phyloP scores from a whole-genome alignment of 2,888 invertebrate species.

The Actias luna region DNA sequence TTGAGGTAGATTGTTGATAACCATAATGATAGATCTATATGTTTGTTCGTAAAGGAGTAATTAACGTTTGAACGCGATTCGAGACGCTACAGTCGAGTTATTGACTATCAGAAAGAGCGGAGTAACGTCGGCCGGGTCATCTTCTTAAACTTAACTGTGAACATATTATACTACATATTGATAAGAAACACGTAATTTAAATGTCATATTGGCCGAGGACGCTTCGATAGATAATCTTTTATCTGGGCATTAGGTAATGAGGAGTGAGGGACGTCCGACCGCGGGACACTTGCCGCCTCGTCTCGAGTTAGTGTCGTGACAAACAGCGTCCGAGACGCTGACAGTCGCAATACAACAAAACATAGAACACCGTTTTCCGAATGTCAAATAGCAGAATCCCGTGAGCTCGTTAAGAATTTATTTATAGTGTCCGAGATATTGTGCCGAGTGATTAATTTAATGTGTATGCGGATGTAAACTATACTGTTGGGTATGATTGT shows the following conservation, averaged over 20 bases:
- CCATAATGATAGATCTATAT: too few species aligned
- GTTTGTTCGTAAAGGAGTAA: too few species aligned
- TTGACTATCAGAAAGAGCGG: too few species aligned
- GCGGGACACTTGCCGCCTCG: constrained; percentile 44
- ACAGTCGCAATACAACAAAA: neutral
- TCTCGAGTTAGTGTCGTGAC: constrained; percentile 43
- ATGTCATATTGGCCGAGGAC: constrained; percentile 68
- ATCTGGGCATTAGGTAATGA: constrained; percentile 78
- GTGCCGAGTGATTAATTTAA: neutral
- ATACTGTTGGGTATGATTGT: neutral
- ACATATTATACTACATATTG: neutral
- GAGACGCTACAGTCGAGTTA: too few species aligned
- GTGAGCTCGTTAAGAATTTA: neutral
- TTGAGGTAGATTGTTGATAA: too few species aligned
- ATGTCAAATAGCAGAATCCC: neutral
- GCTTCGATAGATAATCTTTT: constrained; percentile 77
- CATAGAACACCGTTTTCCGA: neutral
- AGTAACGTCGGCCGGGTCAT: too few species aligned
- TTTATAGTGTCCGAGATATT: neutral
- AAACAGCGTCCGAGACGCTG: constrained; percentile 27
- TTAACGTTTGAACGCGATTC: too few species aligned
- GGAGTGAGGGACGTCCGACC: constrained; percentile 34
- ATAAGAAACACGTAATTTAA: constrained; percentile 48
- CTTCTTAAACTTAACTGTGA: too few species aligned
- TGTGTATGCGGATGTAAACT: neutral